Percentiles rank a stretch among this genome's conserved stretches.
Conservation (phyloP, 2,888 invertebrate species). For the Dasypogon diadema region DNA sequence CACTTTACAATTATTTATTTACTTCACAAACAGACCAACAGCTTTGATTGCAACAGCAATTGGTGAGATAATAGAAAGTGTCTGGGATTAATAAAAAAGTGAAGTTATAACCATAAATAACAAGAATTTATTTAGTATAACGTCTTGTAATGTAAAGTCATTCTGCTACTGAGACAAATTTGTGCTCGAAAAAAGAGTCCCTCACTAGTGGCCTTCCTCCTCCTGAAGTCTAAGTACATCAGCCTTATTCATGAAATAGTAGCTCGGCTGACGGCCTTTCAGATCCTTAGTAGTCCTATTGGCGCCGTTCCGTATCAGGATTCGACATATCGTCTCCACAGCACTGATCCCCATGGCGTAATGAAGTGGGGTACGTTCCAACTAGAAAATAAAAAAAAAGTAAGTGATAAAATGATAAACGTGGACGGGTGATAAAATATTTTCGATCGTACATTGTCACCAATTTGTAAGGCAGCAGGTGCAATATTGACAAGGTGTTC, state of each 20-base stretch:
- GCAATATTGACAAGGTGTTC: slow-evolving; percentile 79
- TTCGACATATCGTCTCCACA: slow-evolving; percentile 83
- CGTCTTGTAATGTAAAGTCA: neutral
- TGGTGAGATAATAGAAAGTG: no score
- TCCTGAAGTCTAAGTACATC: slow-evolving; percentile 87
- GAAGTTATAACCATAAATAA: neutral
- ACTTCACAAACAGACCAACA: no score
- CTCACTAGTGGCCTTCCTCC: no score
- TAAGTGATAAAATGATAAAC: no score
- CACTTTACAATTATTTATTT: no score
- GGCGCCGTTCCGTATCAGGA: slow-evolving; percentile 86
- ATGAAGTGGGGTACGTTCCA: slow-evolving; percentile 89
- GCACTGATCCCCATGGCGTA: slow-evolving; percentile 92
- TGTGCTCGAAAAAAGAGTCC: no score
- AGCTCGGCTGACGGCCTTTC: slow-evolving; percentile 89
- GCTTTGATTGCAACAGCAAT: no score
- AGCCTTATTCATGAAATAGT: slow-evolving; percentile 93
- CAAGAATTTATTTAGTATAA: neutral
- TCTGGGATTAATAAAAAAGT: no score
- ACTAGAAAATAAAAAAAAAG: slow-evolving; percentile 65
- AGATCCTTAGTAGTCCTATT: slow-evolving; percentile 87
- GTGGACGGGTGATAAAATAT: neutral
- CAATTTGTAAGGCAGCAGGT: slow-evolving; percentile 79
- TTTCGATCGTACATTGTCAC: slow-evolving; percentile 81
- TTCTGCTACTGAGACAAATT: neutral